A percentile compares a stretch with the other conserved stretches of the same genome.
phyloP scores from a whole-genome alignment of 64 coral and sea anemone species.

The Stylophora pistillata region DNA sequence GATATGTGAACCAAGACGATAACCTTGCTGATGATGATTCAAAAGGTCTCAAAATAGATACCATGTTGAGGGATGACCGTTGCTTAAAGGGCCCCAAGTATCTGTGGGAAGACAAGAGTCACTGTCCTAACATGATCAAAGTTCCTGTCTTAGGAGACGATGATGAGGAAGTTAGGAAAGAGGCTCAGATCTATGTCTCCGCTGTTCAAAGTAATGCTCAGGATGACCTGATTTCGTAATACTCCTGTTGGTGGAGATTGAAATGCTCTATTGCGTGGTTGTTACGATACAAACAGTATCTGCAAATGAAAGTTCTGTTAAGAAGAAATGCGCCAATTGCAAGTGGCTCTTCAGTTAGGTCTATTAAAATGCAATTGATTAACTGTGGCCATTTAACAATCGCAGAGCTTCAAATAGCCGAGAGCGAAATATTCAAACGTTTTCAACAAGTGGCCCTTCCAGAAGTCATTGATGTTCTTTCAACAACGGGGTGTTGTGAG shows the following conservation, averaged over 20 bases:
- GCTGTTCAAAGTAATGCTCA: slow-evolving; percentile 1
- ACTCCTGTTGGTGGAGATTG: slow-evolving; percentile 52
- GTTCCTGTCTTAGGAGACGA: slow-evolving; percentile 48
- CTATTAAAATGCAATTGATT: background rate
- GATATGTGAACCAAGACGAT: slow-evolving; percentile 27
- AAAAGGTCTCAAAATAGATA: slow-evolving; percentile 18
- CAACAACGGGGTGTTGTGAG: slow-evolving; percentile 8
- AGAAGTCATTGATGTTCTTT: too few species aligned
- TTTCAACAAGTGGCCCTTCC: too few species aligned
- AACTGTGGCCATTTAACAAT: slow-evolving; percentile 24
- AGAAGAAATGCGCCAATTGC: background rate
- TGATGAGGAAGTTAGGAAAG: slow-evolving; percentile 58
- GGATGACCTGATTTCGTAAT: slow-evolving; percentile 30
- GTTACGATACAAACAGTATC: slow-evolving; percentile 37
- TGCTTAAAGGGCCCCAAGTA: slow-evolving; percentile 45
- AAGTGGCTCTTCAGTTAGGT: slow-evolving; percentile 5
- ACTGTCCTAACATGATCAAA: slow-evolving; percentile 30
- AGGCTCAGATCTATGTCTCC: slow-evolving; percentile 41
- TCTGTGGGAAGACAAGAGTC: slow-evolving; percentile 29
- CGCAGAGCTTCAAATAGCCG: slow-evolving; percentile 36
- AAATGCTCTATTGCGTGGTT: slow-evolving; percentile 31
- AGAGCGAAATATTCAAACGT: slow-evolving; percentile 11
- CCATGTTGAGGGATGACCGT: slow-evolving; percentile 13
- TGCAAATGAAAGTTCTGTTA: background rate
- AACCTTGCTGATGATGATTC: slow-evolving; percentile 51